Evolutionary conservation across 2,888 invertebrate species (phyloP).

Genomic region (Ophion ellenae): DNA sequence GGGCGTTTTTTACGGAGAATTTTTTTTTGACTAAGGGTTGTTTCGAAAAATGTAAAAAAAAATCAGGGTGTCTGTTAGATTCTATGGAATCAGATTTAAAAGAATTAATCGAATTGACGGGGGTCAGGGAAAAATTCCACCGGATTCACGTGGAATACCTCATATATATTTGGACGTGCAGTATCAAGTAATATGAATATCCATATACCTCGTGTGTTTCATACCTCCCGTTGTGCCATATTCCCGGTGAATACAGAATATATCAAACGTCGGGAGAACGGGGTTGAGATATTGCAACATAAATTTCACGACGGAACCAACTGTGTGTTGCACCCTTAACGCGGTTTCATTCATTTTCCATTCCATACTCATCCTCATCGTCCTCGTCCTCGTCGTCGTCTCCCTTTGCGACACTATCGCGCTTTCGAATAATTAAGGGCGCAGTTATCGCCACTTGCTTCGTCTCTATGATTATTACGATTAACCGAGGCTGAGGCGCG

Average conservation of each 20-base stretch:
- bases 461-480: constrained; percentile 61
- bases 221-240: constrained; percentile 41
- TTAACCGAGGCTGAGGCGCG: constrained; percentile 51
- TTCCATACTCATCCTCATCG: constrained; percentile 11
- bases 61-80: too few species aligned
- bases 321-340: constrained; percentile 47
- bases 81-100: too few species aligned
- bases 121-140: too few species aligned
- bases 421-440: constrained; percentile 62
- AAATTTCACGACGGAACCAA: constrained; percentile 61
- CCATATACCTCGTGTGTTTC: constrained; percentile 23
- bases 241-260: constrained; percentile 60
- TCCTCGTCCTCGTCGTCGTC: constrained; percentile 8
- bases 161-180: not conserved
- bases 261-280: constrained; percentile 61
- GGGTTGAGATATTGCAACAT: constrained; percentile 64
- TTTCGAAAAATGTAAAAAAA: too few species aligned
- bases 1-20: too few species aligned
- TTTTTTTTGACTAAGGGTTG: too few species aligned
- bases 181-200: not conserved
- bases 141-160: too few species aligned
- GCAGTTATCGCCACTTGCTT: constrained; percentile 61
- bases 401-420: constrained; percentile 40
- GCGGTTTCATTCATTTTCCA: constrained; percentile 57
- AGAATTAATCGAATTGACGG: too few species aligned